phyloP scores from a whole-genome alignment of 37 sponge, comb jelly and placozoan genomes.

The Hormiphora californensis region DNA sequence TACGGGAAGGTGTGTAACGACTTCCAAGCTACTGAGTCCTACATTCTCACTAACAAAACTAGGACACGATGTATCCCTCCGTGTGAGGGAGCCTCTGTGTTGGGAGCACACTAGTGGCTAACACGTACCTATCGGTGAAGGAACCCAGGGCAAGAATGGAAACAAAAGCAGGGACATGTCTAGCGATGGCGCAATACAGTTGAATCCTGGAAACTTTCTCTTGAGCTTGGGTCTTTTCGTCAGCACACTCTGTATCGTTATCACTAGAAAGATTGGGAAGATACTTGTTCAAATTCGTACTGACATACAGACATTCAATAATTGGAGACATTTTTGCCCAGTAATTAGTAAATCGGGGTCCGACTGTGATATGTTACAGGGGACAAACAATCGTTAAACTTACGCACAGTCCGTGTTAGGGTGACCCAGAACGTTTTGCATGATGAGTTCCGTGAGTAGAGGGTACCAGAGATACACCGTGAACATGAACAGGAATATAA shows the following conservation, averaged over 20 bases:
- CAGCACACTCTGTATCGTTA: conserved; percentile 11
- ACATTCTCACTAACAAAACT: too few relatives aligned
- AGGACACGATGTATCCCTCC: too few relatives aligned
- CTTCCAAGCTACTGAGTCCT: too few relatives aligned
- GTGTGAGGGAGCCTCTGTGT: too few relatives aligned
- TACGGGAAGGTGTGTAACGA: too few relatives aligned
- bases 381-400: too few relatives aligned
- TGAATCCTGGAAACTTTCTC: conserved; percentile 8
- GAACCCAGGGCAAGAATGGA: not conserved
- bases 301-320: too few relatives aligned
- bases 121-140: conserved; percentile 17
- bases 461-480: conserved; percentile 43
- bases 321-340: too few relatives aligned
- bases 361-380: too few relatives aligned
- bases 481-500: conserved; percentile 33
- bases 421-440: not conserved
- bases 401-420: conserved; percentile 1
- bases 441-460: conserved; percentile 11
- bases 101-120: too few relatives aligned
- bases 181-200: not conserved
- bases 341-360: too few relatives aligned
- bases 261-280: not conserved
- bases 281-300: too few relatives aligned
- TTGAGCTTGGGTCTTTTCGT: not conserved
- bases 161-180: conserved; percentile 26